These are phyloP conservation scores for Drusus annulatus DNA, from an alignment of 1,140 invertebrate species.

Conservation along the genomic window DNA sequence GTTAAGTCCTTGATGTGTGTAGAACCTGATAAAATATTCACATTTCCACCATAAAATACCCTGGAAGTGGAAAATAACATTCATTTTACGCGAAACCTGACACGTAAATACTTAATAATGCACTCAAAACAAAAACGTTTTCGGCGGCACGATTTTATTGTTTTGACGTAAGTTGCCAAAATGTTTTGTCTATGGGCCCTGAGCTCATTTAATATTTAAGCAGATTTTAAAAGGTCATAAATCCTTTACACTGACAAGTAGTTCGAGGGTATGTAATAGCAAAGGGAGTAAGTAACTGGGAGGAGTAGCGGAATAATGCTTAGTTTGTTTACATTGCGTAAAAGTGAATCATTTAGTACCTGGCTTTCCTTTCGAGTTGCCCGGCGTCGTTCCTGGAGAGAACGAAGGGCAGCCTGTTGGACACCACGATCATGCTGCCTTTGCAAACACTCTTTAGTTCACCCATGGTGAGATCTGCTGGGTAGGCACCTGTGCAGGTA, in stretches of 20 bases:
- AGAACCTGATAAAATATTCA: background rate
- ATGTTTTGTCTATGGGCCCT: no score
- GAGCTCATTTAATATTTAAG: no score
- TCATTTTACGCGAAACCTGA: slow-evolving; percentile 4
- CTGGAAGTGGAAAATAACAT: background rate
- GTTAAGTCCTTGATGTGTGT: background rate
- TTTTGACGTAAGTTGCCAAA: background rate
- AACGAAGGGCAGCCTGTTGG: slow-evolving; percentile 91
- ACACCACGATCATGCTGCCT: slow-evolving; percentile 90
- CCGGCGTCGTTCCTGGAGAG: slow-evolving; percentile 82
- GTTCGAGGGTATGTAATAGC: no score
- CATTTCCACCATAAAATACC: background rate
- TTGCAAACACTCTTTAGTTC: slow-evolving; percentile 65
- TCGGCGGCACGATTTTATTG: background rate
- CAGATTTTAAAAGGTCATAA: slow-evolving; percentile 10
- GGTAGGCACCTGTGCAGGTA: background rate
- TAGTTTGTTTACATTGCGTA: no score
- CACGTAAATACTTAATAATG: slow-evolving; percentile 10
- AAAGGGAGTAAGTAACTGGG: no score
- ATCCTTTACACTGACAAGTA: background rate
- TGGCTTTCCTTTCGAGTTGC: slow-evolving; percentile 83
- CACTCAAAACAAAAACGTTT: slow-evolving; percentile 16
- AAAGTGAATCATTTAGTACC: slow-evolving; percentile 70
- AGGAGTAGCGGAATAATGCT: no score
- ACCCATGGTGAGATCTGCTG: slow-evolving; percentile 41